A percentile compares a stretch with the other conserved stretches of the same genome.
phyloP scores from a whole-genome alignment of 2,113 vertebrate genomes.

The Aleadryas rufinucha region DNA sequence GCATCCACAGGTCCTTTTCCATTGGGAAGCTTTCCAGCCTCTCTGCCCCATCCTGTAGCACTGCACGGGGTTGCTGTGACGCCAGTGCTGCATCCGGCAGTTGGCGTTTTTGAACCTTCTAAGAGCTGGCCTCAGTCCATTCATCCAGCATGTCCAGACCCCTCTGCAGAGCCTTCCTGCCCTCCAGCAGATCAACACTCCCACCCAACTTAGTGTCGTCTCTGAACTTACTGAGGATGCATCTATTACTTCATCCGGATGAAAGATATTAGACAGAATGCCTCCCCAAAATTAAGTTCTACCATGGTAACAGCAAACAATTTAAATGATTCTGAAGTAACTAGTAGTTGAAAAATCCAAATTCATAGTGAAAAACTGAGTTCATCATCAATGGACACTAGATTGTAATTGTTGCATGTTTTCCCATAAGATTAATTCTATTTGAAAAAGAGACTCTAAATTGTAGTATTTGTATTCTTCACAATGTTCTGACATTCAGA shows the following conservation, averaged over 20 bases:
- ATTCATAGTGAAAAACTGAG: neutral
- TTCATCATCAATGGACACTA: neutral
- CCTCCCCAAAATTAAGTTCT: rapidly evolving
- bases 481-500: neutral
- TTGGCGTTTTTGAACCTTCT: neutral
- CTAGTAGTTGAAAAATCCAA: neutral
- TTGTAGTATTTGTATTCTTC: neutral
- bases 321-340: neutral
- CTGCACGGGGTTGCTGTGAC: rapidly evolving
- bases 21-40: rapidly evolving
- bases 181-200: rapidly evolving
- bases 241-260: rapidly evolving
- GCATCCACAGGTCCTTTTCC: rapidly evolving
- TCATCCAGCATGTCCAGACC: rapidly evolving
- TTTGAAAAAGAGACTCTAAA: neutral
- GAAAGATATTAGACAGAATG: neutral
- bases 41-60: rapidly evolving
- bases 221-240: neutral
- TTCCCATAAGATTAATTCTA: neutral
- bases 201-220: rapidly evolving
- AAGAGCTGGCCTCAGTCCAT: rapidly evolving
- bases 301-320: neutral
- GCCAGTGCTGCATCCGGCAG: rapidly evolving
- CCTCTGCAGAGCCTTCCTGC: neutral
- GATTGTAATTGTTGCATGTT: neutral